phyloP scores from a whole-genome alignment of 1,140 invertebrate genomes.

The Lordiphosa stackelbergi region DNA sequence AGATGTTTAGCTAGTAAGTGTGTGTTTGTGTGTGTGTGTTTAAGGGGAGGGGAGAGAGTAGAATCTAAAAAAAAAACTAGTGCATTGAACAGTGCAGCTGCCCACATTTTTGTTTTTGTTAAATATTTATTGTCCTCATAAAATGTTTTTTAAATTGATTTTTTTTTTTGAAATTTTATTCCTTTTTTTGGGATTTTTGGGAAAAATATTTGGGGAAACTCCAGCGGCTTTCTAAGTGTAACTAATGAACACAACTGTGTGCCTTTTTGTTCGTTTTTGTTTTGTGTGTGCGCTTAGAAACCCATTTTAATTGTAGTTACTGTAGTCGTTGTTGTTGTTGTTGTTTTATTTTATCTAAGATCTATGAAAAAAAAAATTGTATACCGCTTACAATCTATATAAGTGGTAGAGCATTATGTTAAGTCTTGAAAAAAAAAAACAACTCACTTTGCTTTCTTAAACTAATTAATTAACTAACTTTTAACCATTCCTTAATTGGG shows the following conservation, averaged over 20 bases:
- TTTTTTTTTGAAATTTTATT: constrained; percentile 4
- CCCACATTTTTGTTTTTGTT: constrained; percentile 19
- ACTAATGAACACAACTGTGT: constrained; percentile 19
- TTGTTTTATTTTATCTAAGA: constrained; percentile 11
- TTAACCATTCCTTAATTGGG: constrained; percentile 13
- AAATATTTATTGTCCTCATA: constrained; percentile 66
- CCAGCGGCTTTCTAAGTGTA: constrained; percentile 2
- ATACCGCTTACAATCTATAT: constrained; percentile 1
- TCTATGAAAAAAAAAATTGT: constrained; percentile 17
- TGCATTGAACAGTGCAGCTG: constrained; percentile 5
- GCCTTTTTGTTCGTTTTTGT: constrained; percentile 1
- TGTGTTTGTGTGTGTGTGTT: constrained; percentile 2
- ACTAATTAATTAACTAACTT: constrained; percentile 52
- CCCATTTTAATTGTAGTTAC: constrained; percentile 45
- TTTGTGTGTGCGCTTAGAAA: constrained; percentile 40
- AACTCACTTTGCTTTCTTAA: constrained; percentile 32
- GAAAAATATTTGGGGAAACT: too few species aligned
- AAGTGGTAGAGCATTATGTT: constrained; percentile 4
- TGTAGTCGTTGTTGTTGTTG: constrained; percentile 11
- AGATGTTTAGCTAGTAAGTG: constrained; percentile 21
- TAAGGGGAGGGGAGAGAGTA: constrained; percentile 17
- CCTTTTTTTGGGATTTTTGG: constrained; percentile 2
- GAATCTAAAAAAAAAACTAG: constrained; percentile 30
- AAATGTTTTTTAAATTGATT: constrained; percentile 25
- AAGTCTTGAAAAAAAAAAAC: constrained; percentile 39